Evolutionary conservation across 2,113 vertebrate species (phyloP), one percentile per base, ranked within the genome.

Genomic region (Dasypus novemcinctus): DNA sequence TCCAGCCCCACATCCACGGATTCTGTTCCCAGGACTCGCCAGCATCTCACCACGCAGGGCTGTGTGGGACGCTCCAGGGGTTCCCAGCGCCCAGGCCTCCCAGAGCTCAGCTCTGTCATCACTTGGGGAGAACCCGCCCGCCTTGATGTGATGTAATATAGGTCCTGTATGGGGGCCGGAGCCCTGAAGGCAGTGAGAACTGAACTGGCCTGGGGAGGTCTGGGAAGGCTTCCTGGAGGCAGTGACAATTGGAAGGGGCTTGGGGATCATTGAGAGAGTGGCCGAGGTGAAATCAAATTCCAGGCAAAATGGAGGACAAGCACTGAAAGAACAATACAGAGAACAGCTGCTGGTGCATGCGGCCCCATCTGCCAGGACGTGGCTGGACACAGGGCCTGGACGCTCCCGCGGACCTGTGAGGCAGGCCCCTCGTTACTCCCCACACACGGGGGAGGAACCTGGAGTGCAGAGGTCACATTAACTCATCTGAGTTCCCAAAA

Each of bases 1-100:
- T 23, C 38, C 8, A 1, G 20, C 7, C 69, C 43, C 41, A 7
- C 5, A 4, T 5, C 15, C 7, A 18, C 0, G 9, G n/a, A 5
- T 12, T 66, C 17, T 4, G 27, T 36, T 31, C 18, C 36, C 49
- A 41, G 38, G 93, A 49, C 3, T 49, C 21, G 21, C 33, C n/a
- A 36, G 79, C 12, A 43, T 27, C 9, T 18, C n/a, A 27, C 36
- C 36, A 4, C 0, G 6, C 54, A 57, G 54, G 12, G 72, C 21
- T 11, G 38, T 74, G 23, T 20, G 38, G 69, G 43, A 12, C 3
- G 41, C 4, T 2, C 23, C 4, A 13, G 71, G 38, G 13, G 36
- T 41, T 59, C 61, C 33, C 2, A 21, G 13, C 2, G 1, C 25
- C 29, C 43, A 14, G 25, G 0, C 7, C 78, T 29, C 29, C 4